phyloP scores from a whole-genome alignment of 2,113 vertebrate genomes.

The Delphinapterus leucas region DNA sequence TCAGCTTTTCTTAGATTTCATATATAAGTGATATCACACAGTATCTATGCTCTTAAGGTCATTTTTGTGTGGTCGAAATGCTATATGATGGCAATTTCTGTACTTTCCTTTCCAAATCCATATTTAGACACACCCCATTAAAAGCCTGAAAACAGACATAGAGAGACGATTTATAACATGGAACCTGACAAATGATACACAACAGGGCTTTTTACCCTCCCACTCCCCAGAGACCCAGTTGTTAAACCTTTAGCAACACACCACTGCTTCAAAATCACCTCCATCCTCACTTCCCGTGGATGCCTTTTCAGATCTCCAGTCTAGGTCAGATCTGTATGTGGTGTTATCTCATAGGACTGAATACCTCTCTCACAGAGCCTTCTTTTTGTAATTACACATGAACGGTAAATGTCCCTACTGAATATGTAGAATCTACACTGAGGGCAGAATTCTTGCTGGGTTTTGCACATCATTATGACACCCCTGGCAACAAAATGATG shows the following conservation, averaged over 20 bases:
- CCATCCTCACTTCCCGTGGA: not conserved
- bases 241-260: not conserved
- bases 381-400: not conserved
- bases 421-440: not conserved
- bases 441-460: not conserved
- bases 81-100: not conserved
- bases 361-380: not conserved
- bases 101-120: not conserved
- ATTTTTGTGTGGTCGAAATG: not conserved
- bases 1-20: not conserved
- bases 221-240: accelerated
- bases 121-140: accelerated
- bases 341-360: not conserved
- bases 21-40: not conserved
- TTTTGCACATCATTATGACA: not conserved
- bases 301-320: no score
- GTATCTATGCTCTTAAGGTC: not conserved
- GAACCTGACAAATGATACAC: not conserved
- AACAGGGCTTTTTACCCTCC: accelerated
- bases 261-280: not conserved
- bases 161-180: not conserved
- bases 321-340: not conserved
- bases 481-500: not conserved
- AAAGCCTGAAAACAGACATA: not conserved
- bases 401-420: not conserved